phyloP scores from a whole-genome alignment of 2,888 invertebrate genomes.

The Rugalucina vietnamica region DNA sequence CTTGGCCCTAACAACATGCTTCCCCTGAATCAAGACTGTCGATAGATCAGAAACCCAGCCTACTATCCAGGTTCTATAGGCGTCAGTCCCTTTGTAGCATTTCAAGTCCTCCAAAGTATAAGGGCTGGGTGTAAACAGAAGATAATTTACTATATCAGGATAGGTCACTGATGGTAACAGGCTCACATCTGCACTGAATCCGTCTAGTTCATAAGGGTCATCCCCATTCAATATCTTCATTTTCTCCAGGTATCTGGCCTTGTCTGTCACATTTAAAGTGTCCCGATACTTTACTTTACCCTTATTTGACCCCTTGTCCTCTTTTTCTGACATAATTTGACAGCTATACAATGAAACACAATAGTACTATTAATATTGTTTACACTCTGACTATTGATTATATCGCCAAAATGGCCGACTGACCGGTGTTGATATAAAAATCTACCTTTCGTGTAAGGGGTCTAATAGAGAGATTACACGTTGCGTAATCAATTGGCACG shows the following conservation, averaged over 20 bases:
- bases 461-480: conserved; percentile 15
- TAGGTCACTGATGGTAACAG: conserved; percentile 24
- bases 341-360: background rate
- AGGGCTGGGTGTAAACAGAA: background rate
- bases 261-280: background rate
- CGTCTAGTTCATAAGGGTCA: conserved; percentile 17
- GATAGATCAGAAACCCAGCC: background rate
- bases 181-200: conserved; percentile 2
- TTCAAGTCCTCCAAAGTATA: background rate
- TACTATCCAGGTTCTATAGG: background rate
- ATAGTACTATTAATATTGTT: background rate
- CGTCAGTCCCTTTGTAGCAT: background rate
- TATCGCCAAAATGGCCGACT: background rate
- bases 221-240: background rate
- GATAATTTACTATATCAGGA: background rate
- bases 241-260: conserved; percentile 4
- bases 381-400: background rate
- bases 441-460: background rate
- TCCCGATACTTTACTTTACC: background rate
- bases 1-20: background rate
- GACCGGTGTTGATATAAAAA: conserved; percentile 6
- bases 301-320: background rate
- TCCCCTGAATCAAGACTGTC: background rate
- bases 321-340: background rate
- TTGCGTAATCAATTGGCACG: background rate